phyloP scores from a whole-genome alignment of 2,888 invertebrate species.

The Cancer borealis region DNA sequence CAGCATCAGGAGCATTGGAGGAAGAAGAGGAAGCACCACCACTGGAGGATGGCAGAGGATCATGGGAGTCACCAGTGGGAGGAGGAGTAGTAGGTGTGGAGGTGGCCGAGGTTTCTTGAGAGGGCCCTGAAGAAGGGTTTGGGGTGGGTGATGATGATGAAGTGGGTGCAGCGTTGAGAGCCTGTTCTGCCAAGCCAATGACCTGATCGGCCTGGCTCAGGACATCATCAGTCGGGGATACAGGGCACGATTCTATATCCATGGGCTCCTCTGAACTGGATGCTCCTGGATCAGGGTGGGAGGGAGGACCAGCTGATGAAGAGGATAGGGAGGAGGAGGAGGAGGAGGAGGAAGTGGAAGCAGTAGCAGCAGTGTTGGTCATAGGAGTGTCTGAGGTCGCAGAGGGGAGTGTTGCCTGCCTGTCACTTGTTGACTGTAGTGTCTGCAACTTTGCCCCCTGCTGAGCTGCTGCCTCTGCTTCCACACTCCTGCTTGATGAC shows the following conservation, averaged over 20 bases:
- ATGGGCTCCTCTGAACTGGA: slow-evolving; percentile 50
- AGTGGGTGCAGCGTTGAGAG: slow-evolving; percentile 31
- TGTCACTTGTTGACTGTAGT: background rate
- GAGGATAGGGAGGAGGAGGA: slow-evolving; percentile 27
- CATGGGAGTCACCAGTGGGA: background rate
- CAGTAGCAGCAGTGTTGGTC: background rate
- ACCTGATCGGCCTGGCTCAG: slow-evolving; percentile 36
- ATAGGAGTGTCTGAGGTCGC: background rate
- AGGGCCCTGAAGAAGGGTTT: background rate
- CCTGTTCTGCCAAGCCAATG: slow-evolving; percentile 44
- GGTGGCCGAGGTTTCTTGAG: background rate
- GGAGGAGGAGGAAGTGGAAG: background rate
- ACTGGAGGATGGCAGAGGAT: background rate
- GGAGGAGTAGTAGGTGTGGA: slow-evolving; percentile 8
- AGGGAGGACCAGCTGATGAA: slow-evolving; percentile 56
- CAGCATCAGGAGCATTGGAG: background rate
- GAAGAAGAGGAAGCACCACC: background rate
- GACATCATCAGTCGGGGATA: background rate
- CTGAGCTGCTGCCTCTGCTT: slow-evolving; percentile 54
- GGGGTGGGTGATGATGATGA: slow-evolving; percentile 36
- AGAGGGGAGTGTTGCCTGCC: background rate
- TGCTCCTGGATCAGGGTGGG: slow-evolving; percentile 21
- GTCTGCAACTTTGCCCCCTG: slow-evolving; percentile 61
- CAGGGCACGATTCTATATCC: slow-evolving; percentile 51
- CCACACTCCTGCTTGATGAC: slow-evolving; percentile 17